These are phyloP conservation scores for Acanthosepion lycidas DNA, from an alignment of 2,888 invertebrate genomes.

Conservation along the genomic window DNA sequence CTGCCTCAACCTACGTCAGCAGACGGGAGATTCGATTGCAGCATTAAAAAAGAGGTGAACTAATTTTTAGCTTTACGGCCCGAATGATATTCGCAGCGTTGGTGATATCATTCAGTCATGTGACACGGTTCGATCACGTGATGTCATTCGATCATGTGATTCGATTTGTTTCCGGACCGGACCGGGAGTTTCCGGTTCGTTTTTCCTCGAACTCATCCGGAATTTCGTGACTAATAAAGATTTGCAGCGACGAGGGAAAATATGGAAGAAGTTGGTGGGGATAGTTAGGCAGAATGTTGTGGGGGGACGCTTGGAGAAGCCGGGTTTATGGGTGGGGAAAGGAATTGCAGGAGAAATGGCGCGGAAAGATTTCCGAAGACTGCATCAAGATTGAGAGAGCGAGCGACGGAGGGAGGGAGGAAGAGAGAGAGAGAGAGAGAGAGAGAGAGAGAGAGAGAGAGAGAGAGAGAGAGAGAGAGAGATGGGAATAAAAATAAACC, in stretches of 20 bases:
- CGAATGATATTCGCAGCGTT: not conserved
- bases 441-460: not conserved
- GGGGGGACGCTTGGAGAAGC: not conserved
- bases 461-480: not conserved
- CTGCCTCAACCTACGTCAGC: no score
- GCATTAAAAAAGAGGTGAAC: not conserved
- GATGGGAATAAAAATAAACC: not conserved
- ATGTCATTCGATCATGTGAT: conserved; percentile 23
- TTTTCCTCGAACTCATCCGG: conserved; percentile 8
- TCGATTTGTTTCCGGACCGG: not conserved
- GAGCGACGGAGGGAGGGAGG: not conserved
- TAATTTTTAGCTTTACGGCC: not conserved
- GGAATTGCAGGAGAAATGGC: not conserved
- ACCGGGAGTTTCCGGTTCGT: not conserved
- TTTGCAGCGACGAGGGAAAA: not conserved
- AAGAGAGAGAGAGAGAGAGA: not conserved
- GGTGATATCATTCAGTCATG: not conserved
- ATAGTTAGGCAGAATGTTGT: no score
- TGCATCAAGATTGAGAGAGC: not conserved
- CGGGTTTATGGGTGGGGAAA: not conserved
- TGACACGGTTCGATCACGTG: conserved; percentile 11
- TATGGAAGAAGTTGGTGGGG: not conserved
- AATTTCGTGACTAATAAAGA: conserved; percentile 21
- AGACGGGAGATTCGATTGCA: not conserved
- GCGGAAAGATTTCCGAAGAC: not conserved